Evolutionary conservation across 2,113 vertebrate species (phyloP).

Genomic region (Anser brachyrhynchus): DNA sequence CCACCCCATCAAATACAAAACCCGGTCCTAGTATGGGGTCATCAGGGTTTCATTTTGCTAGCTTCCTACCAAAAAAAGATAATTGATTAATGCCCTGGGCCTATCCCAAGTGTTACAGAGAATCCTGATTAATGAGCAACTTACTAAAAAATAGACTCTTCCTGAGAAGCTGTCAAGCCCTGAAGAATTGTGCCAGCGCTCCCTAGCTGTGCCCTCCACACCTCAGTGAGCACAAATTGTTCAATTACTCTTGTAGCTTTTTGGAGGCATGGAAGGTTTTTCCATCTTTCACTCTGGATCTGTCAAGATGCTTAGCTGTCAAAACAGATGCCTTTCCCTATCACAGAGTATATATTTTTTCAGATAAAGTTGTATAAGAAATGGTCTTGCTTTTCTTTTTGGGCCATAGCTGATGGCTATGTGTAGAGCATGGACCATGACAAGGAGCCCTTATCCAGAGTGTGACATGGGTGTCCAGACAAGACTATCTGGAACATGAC

Average conservation of each 20-base stretch:
- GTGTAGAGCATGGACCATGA: not conserved
- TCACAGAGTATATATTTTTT: not conserved
- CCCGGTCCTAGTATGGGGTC: not conserved
- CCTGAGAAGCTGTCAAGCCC: slow-evolving; percentile 29
- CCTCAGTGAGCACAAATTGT: slow-evolving; percentile 52
- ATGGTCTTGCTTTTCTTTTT: not conserved
- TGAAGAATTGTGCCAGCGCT: slow-evolving; percentile 36
- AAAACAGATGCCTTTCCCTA: not conserved
- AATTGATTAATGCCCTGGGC: not conserved
- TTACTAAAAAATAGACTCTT: slow-evolving; percentile 30
- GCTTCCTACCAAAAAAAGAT: not conserved
- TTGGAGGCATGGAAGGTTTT: not conserved
- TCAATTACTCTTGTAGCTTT: slow-evolving; percentile 52
- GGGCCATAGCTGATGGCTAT: not conserved
- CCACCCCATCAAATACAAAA: not conserved
- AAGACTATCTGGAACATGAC: not conserved
- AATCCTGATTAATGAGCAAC: slow-evolving; percentile 40
- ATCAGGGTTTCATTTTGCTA: not conserved
- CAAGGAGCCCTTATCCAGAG: not conserved
- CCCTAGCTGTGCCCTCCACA: slow-evolving; percentile 30
- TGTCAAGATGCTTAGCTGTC: not conserved
- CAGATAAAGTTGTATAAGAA: not conserved
- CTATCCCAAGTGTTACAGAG: slow-evolving; percentile 11
- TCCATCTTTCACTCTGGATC: not conserved
- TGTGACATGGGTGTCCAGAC: not conserved